A percentile compares a stretch with the other conserved stretches of the same genome.
These are phyloP conservation scores for Istiophorus platypterus DNA, from an alignment of 2,113 vertebrate species.

Conservation along the genomic window DNA sequence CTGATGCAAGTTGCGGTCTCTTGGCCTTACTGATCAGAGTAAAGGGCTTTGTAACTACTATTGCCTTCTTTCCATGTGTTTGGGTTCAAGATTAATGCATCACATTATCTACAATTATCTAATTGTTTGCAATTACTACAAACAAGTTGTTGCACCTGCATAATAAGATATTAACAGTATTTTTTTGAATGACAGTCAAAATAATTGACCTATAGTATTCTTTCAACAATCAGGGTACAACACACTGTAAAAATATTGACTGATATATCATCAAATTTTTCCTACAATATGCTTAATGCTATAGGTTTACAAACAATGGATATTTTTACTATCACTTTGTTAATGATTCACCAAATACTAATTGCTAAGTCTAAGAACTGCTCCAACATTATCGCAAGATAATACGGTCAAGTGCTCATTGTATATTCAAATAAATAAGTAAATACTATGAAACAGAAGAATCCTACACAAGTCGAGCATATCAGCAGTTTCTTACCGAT, in stretches of 20 bases:
- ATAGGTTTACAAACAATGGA: not conserved
- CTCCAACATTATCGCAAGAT: not conserved
- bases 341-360: not conserved
- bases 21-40: not conserved
- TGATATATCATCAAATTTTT: not conserved
- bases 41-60: not conserved
- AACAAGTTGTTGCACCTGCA: not conserved
- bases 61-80: not conserved
- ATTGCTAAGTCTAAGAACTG: too few species aligned
- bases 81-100: not conserved
- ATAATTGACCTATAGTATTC: not conserved
- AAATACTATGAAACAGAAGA: not conserved
- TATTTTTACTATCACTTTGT: not conserved
- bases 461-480: not conserved
- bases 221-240: too few species aligned
- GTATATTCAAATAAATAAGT: not conserved
- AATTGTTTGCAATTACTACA: not conserved
- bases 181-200: not conserved
- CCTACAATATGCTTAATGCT: not conserved
- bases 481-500: constrained; percentile 79
- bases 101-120: not conserved
- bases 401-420: not conserved
- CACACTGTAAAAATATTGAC: not conserved
- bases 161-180: not conserved
- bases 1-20: not conserved